These are phyloP conservation scores for Dicranocentrus wangi DNA, from an alignment of 2,888 invertebrate species.

Conservation along the genomic window DNA sequence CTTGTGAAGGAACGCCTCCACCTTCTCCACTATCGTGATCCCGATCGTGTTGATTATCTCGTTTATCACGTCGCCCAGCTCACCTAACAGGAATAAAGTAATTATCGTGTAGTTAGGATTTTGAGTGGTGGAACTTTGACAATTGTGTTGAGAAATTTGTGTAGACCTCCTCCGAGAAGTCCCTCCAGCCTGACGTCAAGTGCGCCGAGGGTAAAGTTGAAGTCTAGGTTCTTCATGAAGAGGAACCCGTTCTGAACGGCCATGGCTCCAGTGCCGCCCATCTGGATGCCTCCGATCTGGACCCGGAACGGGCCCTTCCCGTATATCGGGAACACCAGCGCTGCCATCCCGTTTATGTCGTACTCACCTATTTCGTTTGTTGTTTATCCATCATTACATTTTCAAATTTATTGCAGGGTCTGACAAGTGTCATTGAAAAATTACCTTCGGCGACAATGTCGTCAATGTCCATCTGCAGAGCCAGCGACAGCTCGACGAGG, in stretches of 20 bases:
- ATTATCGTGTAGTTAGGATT: not conserved
- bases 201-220: not conserved
- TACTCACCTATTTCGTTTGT: not conserved
- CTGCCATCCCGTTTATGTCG: not conserved
- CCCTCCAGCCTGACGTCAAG: not conserved
- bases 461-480: not conserved
- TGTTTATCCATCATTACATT: too few species aligned
- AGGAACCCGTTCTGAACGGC: not conserved
- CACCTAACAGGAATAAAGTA: not conserved
- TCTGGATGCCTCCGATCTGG: not conserved
- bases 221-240: not conserved
- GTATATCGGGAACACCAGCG: not conserved
- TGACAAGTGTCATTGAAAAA: too few species aligned
- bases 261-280: not conserved
- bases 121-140: too few species aligned
- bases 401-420: too few species aligned
- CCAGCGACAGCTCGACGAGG: not conserved
- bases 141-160: not conserved
- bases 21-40: not conserved
- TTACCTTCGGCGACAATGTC: slow-evolving; percentile 7
- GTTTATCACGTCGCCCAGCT: not conserved
- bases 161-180: slow-evolving; percentile 9
- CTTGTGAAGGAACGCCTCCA: not conserved
- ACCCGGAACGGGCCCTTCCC: not conserved
- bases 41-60: not conserved